A percentile compares a stretch with the other conserved stretches of the same genome.
Evolutionary conservation across 2,888 invertebrate species (phyloP).

Genomic region (Pristionchus fissidentatus): DNA sequence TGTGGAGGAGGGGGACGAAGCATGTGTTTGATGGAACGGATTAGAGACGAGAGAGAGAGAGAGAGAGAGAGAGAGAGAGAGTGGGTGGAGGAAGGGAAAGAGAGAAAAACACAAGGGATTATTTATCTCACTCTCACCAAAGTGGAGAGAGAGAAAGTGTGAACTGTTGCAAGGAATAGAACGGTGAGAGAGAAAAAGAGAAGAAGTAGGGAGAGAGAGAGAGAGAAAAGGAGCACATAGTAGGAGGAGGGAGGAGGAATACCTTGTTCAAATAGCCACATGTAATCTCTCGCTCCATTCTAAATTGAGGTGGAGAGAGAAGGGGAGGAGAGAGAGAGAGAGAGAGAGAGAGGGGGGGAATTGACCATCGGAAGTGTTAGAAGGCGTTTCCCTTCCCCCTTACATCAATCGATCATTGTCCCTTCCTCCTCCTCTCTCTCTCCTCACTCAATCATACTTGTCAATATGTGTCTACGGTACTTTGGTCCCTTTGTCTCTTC

Average conservation of each 20-base stretch:
- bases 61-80: not conserved
- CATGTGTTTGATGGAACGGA: constrained; percentile 2
- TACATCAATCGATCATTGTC: not conserved
- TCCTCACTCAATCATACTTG: not conserved
- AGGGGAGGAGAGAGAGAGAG: not conserved
- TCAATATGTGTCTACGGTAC: not conserved
- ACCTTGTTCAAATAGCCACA: constrained; percentile 23
- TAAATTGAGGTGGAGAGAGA: constrained; percentile 21
- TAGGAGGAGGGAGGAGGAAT: not conserved
- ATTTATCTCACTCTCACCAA: not conserved
- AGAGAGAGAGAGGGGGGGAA: not conserved
- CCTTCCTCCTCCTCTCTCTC: not conserved
- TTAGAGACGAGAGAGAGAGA: not conserved
- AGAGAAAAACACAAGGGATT: constrained; percentile 3
- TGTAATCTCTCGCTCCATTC: constrained; percentile 36
- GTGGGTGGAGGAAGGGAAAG: not conserved
- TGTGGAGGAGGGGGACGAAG: not conserved
- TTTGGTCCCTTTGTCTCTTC: not conserved
- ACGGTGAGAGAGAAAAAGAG: not conserved
- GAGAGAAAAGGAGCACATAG: too few species aligned
- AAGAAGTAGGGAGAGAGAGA: not conserved
- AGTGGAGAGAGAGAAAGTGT: not conserved
- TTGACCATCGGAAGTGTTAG: not conserved
- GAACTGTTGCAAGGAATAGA: constrained; percentile 23
- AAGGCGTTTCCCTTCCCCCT: not conserved